A percentile compares a stretch with the other conserved stretches of the same genome.
These are phyloP conservation scores for Herpetotheres cachinnans DNA, from an alignment of 2,113 vertebrate genomes.

Conservation along the genomic window DNA sequence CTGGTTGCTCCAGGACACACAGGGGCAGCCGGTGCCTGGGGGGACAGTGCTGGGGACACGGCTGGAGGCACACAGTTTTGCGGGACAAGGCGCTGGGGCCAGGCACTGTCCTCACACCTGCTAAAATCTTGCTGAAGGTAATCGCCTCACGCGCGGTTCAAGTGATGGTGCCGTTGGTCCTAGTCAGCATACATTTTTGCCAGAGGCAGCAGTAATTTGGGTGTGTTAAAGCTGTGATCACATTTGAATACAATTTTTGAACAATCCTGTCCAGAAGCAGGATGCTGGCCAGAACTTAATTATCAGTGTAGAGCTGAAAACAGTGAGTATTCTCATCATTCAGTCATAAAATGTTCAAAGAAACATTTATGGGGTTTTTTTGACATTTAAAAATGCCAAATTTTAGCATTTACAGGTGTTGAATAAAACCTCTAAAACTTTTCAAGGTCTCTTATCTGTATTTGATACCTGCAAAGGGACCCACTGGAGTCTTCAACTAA, in stretches of 20 bases:
- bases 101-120: not conserved
- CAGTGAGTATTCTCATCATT: not conserved
- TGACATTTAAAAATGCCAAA: too few relatives aligned
- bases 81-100: fast-evolving
- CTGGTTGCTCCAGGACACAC: fast-evolving
- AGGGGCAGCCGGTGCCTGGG: fast-evolving
- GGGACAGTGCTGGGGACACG: fast-evolving
- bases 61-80: too few relatives aligned
- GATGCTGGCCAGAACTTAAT: not conserved
- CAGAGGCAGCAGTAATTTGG: not conserved
- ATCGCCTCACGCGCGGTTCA: not conserved
- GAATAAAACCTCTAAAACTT: not conserved
- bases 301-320: not conserved
- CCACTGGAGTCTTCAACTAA: not conserved
- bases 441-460: not conserved
- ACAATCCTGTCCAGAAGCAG: not conserved
- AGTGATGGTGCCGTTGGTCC: not conserved
- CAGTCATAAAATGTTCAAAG: not conserved
- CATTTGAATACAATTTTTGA: not conserved
- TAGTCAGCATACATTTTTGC: not conserved
- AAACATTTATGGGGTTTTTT: too few relatives aligned
- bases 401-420: not conserved
- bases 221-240: not conserved
- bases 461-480: not conserved
- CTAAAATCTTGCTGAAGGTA: not conserved